A percentile compares a stretch with the other conserved stretches of the same genome.
These are phyloP conservation scores for Drosophila infuscata DNA, from an alignment of 2,888 invertebrate species.

Conservation along the genomic window DNA sequence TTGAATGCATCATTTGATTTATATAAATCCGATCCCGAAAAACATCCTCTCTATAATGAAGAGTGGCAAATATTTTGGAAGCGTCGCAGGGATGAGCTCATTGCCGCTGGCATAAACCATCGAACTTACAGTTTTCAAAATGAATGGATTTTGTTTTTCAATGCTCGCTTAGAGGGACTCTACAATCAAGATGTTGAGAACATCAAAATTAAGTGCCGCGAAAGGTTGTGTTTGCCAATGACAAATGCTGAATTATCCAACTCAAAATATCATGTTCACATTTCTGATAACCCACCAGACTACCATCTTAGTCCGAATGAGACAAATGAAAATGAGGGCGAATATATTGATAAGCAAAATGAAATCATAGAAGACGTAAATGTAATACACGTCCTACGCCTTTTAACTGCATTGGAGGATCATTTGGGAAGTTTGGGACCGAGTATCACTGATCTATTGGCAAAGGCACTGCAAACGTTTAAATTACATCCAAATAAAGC, in stretches of 20 bases:
- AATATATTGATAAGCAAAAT: neutral
- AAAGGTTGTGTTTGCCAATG: conserved; percentile 78
- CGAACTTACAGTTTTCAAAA: conserved; percentile 93
- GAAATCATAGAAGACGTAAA: conserved; percentile 68
- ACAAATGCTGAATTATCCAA: conserved; percentile 86
- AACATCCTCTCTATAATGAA: conserved; percentile 92
- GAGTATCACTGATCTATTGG: conserved; percentile 88
- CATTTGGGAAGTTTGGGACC: conserved; percentile 93
- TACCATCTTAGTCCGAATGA: neutral
- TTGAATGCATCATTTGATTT: conserved; percentile 87
- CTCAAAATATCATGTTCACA: conserved; percentile 89
- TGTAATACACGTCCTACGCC: conserved; percentile 89
- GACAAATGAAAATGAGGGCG: neutral
- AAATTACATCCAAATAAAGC: conserved; percentile 88
- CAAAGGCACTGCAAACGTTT: conserved; percentile 72
- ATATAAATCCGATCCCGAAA: conserved; percentile 90
- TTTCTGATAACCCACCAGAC: conserved; percentile 1
- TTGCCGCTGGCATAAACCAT: conserved; percentile 86
- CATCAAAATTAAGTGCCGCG: conserved; percentile 75
- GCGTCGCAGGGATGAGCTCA: conserved; percentile 90
- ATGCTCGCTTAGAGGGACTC: conserved; percentile 91
- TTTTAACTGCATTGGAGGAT: conserved; percentile 92
- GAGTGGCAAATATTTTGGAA: conserved; percentile 97
- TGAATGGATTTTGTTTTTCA: conserved; percentile 94
- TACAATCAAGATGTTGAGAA: conserved; percentile 89